These are phyloP conservation scores for Astreopora myriophthalma DNA, from an alignment of 64 coral and sea anemone species.

Conservation along the genomic window DNA sequence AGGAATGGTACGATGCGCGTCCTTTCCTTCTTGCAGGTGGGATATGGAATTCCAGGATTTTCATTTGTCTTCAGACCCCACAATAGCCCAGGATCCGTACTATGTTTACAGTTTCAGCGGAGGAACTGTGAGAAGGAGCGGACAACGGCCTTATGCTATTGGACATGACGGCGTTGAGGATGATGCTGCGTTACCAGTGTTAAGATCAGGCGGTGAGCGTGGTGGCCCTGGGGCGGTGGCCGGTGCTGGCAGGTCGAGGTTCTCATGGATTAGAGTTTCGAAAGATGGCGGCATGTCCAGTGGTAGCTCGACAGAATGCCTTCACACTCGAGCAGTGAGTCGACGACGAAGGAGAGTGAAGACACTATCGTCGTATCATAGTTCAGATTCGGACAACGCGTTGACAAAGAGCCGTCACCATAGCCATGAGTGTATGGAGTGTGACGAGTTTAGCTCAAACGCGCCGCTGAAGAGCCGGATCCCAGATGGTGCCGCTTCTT, in stretches of 20 bases:
- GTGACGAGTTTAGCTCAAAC: neutral
- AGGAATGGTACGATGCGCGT: constrained; percentile 75
- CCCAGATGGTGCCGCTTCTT: constrained; percentile 16
- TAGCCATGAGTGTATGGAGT: neutral
- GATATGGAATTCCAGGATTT: constrained; percentile 4
- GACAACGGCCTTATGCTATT: neutral
- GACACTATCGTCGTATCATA: neutral
- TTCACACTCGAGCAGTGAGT: neutral
- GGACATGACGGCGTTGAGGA: neutral
- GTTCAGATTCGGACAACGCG: neutral
- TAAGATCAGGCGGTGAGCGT: neutral
- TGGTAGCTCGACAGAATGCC: constrained; percentile 16
- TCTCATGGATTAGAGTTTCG: neutral
- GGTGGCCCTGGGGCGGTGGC: neutral
- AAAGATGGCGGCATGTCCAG: neutral
- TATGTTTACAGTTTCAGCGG: constrained; percentile 1
- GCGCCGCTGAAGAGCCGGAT: constrained; percentile 10
- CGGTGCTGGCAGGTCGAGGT: neutral
- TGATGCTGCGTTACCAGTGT: neutral
- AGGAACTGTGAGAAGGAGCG: neutral
- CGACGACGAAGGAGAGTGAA: neutral
- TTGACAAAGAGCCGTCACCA: neutral
- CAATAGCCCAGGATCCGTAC: neutral
- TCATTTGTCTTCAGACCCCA: neutral
- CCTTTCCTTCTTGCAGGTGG: constrained; percentile 94